Percentiles rank a stretch among this genome's conserved stretches.
Evolutionary conservation across 2,888 invertebrate species (phyloP).

Genomic region (Drosophila nr. fundita): DNA sequence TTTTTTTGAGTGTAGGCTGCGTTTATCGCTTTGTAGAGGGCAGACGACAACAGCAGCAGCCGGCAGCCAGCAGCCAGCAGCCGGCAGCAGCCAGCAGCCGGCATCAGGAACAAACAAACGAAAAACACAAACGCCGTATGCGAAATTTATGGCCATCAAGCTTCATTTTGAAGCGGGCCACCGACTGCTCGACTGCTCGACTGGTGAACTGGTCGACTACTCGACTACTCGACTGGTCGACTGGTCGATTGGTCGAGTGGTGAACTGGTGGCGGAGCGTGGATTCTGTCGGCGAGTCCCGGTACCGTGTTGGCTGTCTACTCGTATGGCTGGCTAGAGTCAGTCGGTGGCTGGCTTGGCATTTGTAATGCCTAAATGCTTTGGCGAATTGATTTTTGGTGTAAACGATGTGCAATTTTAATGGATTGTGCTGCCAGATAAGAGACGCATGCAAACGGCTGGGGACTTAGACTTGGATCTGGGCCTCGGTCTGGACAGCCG

Average conservation of each 20-base stretch:
- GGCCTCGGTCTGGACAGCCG: background rate
- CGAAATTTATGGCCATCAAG: slow-evolving; percentile 84
- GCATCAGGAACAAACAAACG: slow-evolving; percentile 49
- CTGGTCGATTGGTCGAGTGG: slow-evolving; percentile 15
- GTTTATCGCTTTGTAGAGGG: slow-evolving; percentile 62
- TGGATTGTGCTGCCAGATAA: slow-evolving; percentile 85
- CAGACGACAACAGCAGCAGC: slow-evolving; percentile 43
- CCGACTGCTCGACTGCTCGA: slow-evolving; percentile 22
- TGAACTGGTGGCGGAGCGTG: slow-evolving; percentile 29
- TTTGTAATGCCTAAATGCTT: slow-evolving; percentile 84
- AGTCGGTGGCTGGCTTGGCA: slow-evolving; percentile 71
- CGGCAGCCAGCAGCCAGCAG: slow-evolving; percentile 22
- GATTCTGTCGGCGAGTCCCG: slow-evolving; percentile 36
- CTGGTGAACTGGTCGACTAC: slow-evolving; percentile 1
- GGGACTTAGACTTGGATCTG: slow-evolving; percentile 19
- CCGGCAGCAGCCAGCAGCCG: slow-evolving; percentile 12
- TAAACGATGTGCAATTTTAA: slow-evolving; percentile 85
- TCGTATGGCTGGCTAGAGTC: slow-evolving; percentile 36
- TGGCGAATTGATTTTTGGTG: slow-evolving; percentile 85
- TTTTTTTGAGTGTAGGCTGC: slow-evolving; percentile 30
- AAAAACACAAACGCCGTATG: slow-evolving; percentile 57
- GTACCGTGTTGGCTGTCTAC: slow-evolving; percentile 3
- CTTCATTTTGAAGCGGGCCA: slow-evolving; percentile 81
- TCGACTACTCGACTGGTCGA: slow-evolving; percentile 18
- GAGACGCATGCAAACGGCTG: slow-evolving; percentile 52